A percentile compares a stretch with the other conserved stretches of the same genome.
phyloP scores from a whole-genome alignment of 1,140 invertebrate genomes.

The Liolophura sinensis region DNA sequence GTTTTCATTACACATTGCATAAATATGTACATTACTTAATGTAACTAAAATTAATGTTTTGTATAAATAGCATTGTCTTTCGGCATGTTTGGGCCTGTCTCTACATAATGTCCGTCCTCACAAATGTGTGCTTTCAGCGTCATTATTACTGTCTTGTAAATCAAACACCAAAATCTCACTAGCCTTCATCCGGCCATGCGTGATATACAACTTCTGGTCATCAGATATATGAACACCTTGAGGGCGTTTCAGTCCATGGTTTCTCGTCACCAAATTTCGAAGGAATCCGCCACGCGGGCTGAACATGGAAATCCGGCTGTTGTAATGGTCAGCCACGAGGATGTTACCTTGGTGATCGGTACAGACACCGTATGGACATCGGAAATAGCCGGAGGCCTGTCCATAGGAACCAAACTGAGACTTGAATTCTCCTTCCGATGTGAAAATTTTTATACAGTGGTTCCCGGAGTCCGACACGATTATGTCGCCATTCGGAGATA shows the following conservation, averaged over 20 bases:
- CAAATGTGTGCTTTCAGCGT: too few relatives aligned
- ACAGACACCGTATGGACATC: conserved; percentile 88
- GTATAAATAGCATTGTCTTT: too few relatives aligned
- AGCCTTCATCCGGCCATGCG: too few relatives aligned
- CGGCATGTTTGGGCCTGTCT: too few relatives aligned
- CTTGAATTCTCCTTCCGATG: conserved; percentile 36
- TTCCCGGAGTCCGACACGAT: conserved; percentile 44
- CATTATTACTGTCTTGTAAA: too few relatives aligned
- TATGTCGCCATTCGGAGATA: conserved; percentile 21
- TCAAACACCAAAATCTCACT: too few relatives aligned
- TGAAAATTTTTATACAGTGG: conserved; percentile 42
- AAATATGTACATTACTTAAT: too few relatives aligned
- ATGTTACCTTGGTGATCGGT: conserved; percentile 79
- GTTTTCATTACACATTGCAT: too few relatives aligned
- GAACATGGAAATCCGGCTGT: conserved; percentile 69
- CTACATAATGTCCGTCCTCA: too few relatives aligned
- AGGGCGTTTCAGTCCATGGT: conserved; percentile 30
- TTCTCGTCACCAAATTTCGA: conserved; percentile 31
- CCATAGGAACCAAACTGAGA: conserved; percentile 74
- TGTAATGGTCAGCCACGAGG: conserved; percentile 86
- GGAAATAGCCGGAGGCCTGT: conserved; percentile 74
- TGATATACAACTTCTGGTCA: too few relatives aligned
- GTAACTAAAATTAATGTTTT: too few relatives aligned
- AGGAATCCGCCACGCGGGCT: conserved; percentile 25
- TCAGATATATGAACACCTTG: conserved; percentile 11